Evolutionary conservation across 2,113 vertebrate species (phyloP).

Genomic region (Pagrus major): DNA sequence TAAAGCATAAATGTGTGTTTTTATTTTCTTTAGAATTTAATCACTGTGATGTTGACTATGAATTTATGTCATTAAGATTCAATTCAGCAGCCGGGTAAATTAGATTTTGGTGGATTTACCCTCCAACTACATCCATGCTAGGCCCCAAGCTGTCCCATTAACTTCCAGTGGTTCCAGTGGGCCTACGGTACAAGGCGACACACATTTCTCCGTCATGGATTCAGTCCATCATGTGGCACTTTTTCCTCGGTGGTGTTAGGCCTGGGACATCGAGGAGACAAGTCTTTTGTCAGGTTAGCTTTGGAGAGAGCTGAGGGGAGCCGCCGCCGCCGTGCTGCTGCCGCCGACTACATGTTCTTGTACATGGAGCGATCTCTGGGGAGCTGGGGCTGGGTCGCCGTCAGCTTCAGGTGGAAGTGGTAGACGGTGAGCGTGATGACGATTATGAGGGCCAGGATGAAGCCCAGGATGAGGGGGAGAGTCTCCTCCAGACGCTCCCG

Average conservation of each 20-base stretch:
- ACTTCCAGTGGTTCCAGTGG: constrained; percentile 40
- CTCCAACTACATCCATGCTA: constrained; percentile 51
- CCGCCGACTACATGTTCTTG: constrained; percentile 92
- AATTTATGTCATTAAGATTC: constrained; percentile 43
- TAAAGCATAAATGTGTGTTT: constrained; percentile 16
- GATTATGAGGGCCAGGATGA: constrained; percentile 92
- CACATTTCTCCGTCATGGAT: constrained; percentile 39
- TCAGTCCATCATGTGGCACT: constrained; percentile 17
- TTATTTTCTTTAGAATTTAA: constrained; percentile 32
- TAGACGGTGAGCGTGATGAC: constrained; percentile 92
- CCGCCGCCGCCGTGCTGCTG: neutral
- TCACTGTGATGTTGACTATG: constrained; percentile 26
- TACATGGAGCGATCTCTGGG: constrained; percentile 96
- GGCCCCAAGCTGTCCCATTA: constrained; percentile 38
- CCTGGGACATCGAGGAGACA: constrained; percentile 38
- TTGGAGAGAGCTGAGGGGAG: constrained; percentile 47
- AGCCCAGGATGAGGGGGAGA: constrained; percentile 93
- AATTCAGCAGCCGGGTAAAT: constrained; percentile 42
- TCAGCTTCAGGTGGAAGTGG: constrained; percentile 97
- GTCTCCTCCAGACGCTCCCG: constrained; percentile 94
- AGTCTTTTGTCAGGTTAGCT: constrained; percentile 57
- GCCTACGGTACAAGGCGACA: constrained; percentile 39
- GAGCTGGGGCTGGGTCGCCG: constrained; percentile 89
- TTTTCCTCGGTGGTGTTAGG: constrained; percentile 51
- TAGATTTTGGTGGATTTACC: constrained; percentile 45